phyloP scores from a whole-genome alignment of 2,113 vertebrate species.

The Rhynchopsitta pachyrhyncha region DNA sequence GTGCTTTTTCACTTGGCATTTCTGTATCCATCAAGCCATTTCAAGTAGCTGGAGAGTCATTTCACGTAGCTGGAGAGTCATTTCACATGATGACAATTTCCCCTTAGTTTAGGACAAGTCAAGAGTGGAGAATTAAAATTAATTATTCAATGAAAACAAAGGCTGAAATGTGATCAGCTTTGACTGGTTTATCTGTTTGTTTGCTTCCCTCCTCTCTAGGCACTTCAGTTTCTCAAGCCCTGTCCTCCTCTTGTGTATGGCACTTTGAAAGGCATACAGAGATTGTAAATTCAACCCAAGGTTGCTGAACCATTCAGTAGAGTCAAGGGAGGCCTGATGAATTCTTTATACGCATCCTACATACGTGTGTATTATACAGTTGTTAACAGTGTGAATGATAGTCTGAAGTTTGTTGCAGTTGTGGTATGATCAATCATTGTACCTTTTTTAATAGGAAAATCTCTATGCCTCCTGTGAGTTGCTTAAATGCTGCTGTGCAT shows the following conservation, averaged over 20 bases:
- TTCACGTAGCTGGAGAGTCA: neutral
- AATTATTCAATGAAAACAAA: neutral
- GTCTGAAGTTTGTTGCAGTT: slow-evolving; percentile 21
- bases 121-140: neutral
- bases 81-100: neutral
- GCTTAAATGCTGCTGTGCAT: neutral
- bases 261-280: slow-evolving; percentile 51
- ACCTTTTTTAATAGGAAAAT: neutral
- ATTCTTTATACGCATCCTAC: slow-evolving; percentile 19
- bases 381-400: slow-evolving; percentile 7
- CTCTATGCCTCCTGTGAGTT: neutral
- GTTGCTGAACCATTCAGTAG: slow-evolving; percentile 33
- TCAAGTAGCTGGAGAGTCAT: neutral
- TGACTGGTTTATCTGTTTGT: neutral
- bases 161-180: neutral
- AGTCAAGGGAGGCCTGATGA: slow-evolving; percentile 46
- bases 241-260: neutral
- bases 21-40: neutral
- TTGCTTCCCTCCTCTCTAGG: neutral
- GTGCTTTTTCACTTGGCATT: neutral
- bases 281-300: slow-evolving; percentile 43
- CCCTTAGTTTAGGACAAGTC: neutral
- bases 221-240: neutral
- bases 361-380: slow-evolving; percentile 32
- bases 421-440: neutral